Base-by-base conservation (phyloP, 2,888 invertebrate genomes). In the Chrysolina oricalcia region DNA sequence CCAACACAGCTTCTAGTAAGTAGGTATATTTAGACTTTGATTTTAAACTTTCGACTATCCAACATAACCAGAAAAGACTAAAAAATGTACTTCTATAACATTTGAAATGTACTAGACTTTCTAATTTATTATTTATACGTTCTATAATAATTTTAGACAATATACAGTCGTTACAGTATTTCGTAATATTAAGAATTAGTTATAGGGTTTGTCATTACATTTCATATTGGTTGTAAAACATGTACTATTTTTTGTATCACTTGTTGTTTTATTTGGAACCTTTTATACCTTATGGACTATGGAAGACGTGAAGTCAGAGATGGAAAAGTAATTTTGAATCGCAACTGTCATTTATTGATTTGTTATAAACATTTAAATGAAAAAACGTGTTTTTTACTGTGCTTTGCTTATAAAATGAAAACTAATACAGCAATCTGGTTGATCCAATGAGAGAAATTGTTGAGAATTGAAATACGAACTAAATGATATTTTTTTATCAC, bases 121-220 rank as follows among this genome's bases (percentile, higher is more conserved):
- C 5, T 53, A 23, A 53, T 53, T 53, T 53, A 53, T 53, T 53
- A 53, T 53, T 53, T 21, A 53, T 53, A 19, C 21, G 53, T 53
- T 53, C 19, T 5, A 11, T 53, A 53, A 53, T 53, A 21, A 21
- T 53, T 43, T 53, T 53, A 53, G 23, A 19, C 53, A 53, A 53
- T 53, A 53, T 53, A 21, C 53, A 53, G 53, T 53, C 53, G 53
- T 21, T 21, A 10, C 53, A 53, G 53, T 53, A 53, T 53, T 53
- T 21, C 19, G 53, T 53, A 53, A 21, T 13, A 11, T 53, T 53
- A 53, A 53, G 53, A 21, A 53, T 13, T 53, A 19, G 53, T 53
- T 19, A 10, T 21, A 13, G 21, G 48, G 9, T 48, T 48, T 17
- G 53, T 53, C 53, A 21, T 21, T 53, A 53, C 19, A 19, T 53